These are phyloP conservation scores for Lucilia cuprina DNA, from an alignment of 1,140 invertebrate species.

Conservation along the genomic window DNA sequence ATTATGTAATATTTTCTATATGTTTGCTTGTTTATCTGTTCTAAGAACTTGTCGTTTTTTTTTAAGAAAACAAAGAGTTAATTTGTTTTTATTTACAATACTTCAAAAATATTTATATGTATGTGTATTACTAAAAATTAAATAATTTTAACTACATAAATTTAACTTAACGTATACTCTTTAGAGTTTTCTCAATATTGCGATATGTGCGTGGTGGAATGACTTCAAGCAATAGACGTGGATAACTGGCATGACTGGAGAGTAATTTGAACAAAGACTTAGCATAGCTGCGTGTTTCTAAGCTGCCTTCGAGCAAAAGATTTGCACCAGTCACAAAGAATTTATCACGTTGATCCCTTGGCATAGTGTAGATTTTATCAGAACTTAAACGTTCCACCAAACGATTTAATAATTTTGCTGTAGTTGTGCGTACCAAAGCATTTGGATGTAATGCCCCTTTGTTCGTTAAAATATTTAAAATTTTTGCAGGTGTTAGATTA, in stretches of 20 bases:
- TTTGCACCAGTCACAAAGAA: constrained; percentile 81
- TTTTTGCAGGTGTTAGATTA: constrained; percentile 68
- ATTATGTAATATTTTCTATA: neutral
- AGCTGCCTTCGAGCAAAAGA: constrained; percentile 83
- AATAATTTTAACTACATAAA: neutral
- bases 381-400: constrained; percentile 76
- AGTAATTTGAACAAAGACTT: constrained; percentile 71
- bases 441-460: constrained; percentile 82
- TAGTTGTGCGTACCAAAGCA: constrained; percentile 79
- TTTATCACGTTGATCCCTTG: constrained; percentile 80
- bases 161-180: constrained; percentile 48
- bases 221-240: constrained; percentile 71
- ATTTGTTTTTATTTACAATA: neutral
- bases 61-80: neutral
- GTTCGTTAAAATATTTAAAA: constrained; percentile 63
- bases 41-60: neutral
- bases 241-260: constrained; percentile 70
- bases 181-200: constrained; percentile 73
- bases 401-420: constrained; percentile 78
- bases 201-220: constrained; percentile 71
- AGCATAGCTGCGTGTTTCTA: constrained; percentile 81
- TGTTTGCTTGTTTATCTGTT: neutral
- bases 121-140: neutral
- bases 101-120: neutral
- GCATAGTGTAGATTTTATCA: constrained; percentile 74